Evolutionary conservation across 1,140 invertebrate species (phyloP).

Genomic region (Metopolophium dirhodum): DNA sequence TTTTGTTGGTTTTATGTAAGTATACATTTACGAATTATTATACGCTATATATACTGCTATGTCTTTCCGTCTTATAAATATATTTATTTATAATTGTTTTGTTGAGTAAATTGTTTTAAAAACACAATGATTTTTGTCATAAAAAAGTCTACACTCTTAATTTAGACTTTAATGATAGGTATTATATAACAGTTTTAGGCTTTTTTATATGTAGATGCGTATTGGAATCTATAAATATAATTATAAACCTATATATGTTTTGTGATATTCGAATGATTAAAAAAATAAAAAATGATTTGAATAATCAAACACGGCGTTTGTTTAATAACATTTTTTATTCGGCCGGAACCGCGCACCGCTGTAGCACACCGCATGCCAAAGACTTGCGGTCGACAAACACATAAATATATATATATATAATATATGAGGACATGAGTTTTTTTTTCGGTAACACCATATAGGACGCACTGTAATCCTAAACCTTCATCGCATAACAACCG

Average conservation of each 20-base stretch:
- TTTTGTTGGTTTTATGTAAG: neutral
- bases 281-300: neutral
- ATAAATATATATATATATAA: neutral
- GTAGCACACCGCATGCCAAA: neutral
- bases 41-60: neutral
- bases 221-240: neutral
- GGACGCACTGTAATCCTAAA: conserved; percentile 37
- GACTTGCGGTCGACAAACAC: conserved; percentile 12
- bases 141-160: neutral
- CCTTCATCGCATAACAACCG: conserved; percentile 23
- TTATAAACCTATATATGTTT: neutral
- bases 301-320: neutral
- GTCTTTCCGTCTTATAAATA: neutral
- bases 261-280: neutral
- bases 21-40: neutral
- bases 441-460: conserved; percentile 16
- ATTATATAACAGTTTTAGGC: neutral
- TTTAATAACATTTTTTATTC: neutral
- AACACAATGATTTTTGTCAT: neutral
- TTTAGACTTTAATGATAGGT: neutral
- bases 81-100: too few relatives aligned
- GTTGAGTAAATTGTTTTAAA: neutral
- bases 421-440: neutral
- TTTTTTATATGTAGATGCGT: neutral
- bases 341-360: neutral